phyloP scores from a whole-genome alignment of 2,888 invertebrate species.

The Synergus japonicus region DNA sequence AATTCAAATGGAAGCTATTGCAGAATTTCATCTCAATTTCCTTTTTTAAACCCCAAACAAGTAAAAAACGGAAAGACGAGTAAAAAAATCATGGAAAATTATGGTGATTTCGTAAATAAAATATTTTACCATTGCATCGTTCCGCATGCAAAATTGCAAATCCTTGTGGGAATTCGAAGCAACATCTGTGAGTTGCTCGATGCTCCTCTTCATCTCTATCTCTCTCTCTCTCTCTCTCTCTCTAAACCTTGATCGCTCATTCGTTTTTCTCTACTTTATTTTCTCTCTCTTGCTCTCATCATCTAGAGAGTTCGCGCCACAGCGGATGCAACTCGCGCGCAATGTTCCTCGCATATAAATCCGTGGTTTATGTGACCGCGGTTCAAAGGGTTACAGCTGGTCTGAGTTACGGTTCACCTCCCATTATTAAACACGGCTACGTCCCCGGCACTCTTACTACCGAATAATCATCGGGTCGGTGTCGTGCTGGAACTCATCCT shows the following conservation, averaged over 20 bases:
- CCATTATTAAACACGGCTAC: constrained; percentile 55
- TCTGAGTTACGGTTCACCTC: constrained; percentile 56
- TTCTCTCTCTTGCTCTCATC: constrained; percentile 1
- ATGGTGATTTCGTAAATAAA: background rate
- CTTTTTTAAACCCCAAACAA: background rate
- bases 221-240: background rate
- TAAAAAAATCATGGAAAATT: background rate
- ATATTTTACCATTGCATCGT: background rate
- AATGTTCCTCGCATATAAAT: constrained; percentile 50
- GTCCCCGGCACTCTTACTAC: constrained; percentile 51
- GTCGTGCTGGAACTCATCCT: constrained; percentile 47
- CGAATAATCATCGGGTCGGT: constrained; percentile 55
- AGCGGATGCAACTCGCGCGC: constrained; percentile 24
- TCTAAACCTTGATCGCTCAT: background rate
- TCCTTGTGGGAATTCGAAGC: constrained; percentile 26
- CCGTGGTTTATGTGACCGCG: constrained; percentile 55
- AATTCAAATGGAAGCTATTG: background rate
- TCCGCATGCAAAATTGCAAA: constrained; percentile 20
- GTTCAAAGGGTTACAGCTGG: constrained; percentile 53
- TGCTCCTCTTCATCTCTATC: background rate
- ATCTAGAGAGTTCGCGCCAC: constrained; percentile 30
- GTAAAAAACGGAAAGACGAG: background rate
- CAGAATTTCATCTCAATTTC: background rate
- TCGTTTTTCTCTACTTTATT: background rate
- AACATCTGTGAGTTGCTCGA: constrained; percentile 25